Conservation (phyloP, 2,888 invertebrate species). For the Drymonia ruficornis region DNA sequence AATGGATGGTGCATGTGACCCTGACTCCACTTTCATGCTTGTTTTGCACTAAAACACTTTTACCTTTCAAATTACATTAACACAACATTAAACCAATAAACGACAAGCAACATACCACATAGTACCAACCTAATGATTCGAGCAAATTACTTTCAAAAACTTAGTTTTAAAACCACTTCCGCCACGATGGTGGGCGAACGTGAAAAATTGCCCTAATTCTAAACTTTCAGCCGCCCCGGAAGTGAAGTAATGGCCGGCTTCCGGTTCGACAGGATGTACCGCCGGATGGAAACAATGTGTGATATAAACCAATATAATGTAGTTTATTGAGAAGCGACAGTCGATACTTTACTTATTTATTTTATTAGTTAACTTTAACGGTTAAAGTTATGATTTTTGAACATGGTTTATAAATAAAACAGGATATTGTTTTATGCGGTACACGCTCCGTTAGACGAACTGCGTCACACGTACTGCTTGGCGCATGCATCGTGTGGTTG, state of each 20-base stretch:
- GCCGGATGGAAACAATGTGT: conserved; percentile 42
- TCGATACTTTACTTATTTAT: not conserved
- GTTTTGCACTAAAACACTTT: too few species aligned
- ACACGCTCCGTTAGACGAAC: too few species aligned
- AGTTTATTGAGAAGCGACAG: conserved; percentile 15
- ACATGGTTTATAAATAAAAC: too few species aligned
- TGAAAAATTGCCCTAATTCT: conserved; percentile 59
- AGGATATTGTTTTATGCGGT: too few species aligned
- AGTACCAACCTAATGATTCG: conserved; percentile 24
- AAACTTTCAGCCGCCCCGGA: conserved; percentile 53
- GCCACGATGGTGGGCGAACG: conserved; percentile 25
- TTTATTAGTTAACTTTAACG: too few species aligned
- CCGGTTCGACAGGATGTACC: conserved; percentile 57
- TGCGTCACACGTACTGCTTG: too few species aligned
- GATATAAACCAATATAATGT: conserved; percentile 20
- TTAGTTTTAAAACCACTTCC: conserved; percentile 32
- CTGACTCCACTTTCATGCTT: too few species aligned
- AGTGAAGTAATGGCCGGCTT: conserved; percentile 62
- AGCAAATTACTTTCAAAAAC: conserved; percentile 37
- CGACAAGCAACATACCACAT: not conserved
- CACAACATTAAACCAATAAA: not conserved
- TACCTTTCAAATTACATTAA: too few species aligned
- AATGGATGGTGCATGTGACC: too few species aligned
- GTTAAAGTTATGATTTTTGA: too few species aligned
- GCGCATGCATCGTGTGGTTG: too few species aligned